These are phyloP conservation scores for Coturnix japonica DNA, from an alignment of 2,113 vertebrate species.

Conservation along the genomic window DNA sequence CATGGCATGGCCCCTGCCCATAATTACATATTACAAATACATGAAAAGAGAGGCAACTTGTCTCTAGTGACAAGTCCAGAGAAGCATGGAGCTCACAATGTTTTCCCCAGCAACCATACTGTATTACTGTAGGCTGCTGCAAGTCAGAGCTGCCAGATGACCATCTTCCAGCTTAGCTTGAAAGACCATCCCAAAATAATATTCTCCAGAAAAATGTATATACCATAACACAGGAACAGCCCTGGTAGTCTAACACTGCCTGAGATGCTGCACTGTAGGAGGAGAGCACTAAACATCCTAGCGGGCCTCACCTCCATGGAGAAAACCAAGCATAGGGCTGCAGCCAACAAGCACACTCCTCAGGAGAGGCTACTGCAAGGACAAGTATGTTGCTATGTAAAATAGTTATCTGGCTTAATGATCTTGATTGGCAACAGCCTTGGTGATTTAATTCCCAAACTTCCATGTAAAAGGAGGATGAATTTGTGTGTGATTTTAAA, in stretches of 20 bases:
- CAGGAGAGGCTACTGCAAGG: not conserved
- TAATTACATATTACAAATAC: rapidly evolving
- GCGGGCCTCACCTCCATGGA: rapidly evolving
- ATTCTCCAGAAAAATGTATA: not conserved
- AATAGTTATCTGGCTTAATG: not conserved
- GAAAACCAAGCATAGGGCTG: not conserved
- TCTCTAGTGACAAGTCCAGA: not conserved
- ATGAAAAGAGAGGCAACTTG: not conserved
- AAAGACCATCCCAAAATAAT: not conserved
- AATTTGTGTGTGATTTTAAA: not conserved
- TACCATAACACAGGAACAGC: not conserved
- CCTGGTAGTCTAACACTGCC: not conserved
- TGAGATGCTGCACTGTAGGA: not conserved
- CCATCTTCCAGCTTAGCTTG: not conserved
- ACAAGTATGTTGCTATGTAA: rapidly evolving
- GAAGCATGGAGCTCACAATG: not conserved
- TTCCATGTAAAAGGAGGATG: not conserved
- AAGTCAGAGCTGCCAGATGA: not conserved
- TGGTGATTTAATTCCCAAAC: not conserved
- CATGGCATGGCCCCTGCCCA: not conserved
- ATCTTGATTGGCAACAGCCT: not conserved
- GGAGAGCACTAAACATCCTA: not conserved
- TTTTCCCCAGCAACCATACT: not conserved
- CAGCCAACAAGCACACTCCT: not conserved
- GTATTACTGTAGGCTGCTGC: not conserved